Conservation (phyloP, 2,113 vertebrate species). For the Cathartes aura region DNA sequence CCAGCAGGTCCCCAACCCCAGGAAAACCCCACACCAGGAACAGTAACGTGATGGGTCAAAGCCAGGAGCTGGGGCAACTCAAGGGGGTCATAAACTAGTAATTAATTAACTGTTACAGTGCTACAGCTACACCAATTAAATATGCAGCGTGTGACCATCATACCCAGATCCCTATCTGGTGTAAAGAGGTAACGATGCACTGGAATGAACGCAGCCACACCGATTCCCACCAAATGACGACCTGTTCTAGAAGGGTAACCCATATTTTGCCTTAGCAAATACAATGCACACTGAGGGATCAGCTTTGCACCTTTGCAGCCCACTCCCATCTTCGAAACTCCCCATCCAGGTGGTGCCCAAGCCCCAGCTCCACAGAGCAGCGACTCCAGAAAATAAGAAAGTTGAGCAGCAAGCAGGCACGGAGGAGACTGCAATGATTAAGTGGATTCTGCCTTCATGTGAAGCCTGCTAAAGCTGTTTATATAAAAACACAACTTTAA, state of each 20-base stretch:
- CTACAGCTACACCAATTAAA: background rate
- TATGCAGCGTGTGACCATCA: accelerated
- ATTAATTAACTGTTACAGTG: background rate
- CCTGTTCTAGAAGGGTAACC: background rate
- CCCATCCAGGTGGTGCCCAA: background rate
- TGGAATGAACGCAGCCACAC: background rate
- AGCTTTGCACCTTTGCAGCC: background rate
- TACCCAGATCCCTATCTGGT: background rate
- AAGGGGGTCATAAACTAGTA: background rate
- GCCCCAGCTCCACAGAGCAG: background rate
- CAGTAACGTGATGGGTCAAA: background rate
- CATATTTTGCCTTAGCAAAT: background rate
- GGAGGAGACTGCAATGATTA: background rate
- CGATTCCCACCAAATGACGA: accelerated
- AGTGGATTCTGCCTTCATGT: background rate
- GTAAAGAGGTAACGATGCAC: background rate
- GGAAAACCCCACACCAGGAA: background rate
- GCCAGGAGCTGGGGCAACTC: background rate
- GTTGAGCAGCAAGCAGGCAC: accelerated
- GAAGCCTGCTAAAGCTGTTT: background rate
- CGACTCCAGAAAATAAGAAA: background rate
- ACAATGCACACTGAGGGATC: accelerated
- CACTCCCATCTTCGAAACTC: no score
- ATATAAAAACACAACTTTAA: background rate
- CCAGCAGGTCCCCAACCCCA: background rate